Percentiles rank a stretch among this genome's conserved stretches.
phyloP scores from a whole-genome alignment of 2,888 invertebrate genomes.

The Rhodophaea formosa region DNA sequence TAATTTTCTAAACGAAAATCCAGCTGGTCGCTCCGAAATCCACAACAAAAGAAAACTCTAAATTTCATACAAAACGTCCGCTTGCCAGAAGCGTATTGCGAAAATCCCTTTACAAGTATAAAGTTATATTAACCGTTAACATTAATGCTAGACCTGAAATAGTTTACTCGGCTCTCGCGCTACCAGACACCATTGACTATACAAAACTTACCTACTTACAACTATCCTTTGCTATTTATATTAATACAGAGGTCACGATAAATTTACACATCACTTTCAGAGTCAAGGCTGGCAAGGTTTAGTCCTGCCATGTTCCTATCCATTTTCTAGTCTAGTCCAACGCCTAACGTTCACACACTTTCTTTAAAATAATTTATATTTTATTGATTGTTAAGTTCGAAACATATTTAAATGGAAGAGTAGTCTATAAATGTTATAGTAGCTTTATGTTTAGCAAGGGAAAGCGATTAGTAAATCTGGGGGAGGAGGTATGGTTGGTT shows the following conservation, averaged over 20 bases:
- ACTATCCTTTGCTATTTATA: conserved; percentile 9
- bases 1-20: background rate
- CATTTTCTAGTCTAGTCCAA: background rate
- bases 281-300: background rate
- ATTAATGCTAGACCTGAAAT: conserved; percentile 31
- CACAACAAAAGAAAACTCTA: background rate
- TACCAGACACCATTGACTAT: conserved; percentile 19
- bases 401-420: background rate
- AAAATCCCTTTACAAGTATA: conserved; percentile 29
- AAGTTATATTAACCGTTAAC: conserved; percentile 35
- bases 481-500: too few species aligned
- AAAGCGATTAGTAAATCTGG: background rate
- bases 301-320: background rate
- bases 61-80: conserved; percentile 28
- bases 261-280: conserved; percentile 1
- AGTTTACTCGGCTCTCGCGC: conserved; percentile 28
- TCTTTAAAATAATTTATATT: too few species aligned
- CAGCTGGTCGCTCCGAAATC: background rate
- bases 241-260: conserved; percentile 13
- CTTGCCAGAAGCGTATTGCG: conserved; percentile 40
- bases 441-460: background rate
- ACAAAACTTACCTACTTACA: conserved; percentile 11
- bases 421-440: background rate
- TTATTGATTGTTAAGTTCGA: background rate
- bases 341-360: too few species aligned